These are phyloP conservation scores for Myrmophylax atrothorax DNA, from an alignment of 2,113 vertebrate genomes.

Conservation along the genomic window DNA sequence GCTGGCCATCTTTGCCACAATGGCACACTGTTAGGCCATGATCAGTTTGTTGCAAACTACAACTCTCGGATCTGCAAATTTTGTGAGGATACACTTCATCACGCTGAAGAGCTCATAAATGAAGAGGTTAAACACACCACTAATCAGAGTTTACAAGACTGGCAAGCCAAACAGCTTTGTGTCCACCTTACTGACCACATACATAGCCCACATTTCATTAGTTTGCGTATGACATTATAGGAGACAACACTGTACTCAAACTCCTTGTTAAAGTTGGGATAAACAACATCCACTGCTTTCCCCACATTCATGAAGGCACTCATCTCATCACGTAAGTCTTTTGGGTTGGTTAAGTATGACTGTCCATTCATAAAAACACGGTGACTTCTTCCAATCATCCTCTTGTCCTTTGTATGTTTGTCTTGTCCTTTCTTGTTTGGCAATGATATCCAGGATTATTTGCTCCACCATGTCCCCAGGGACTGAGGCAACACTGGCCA, in stretches of 20 bases:
- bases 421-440: background rate
- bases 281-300: background rate
- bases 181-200: background rate
- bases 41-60: background rate
- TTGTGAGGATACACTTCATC: background rate
- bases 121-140: background rate
- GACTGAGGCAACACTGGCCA: background rate
- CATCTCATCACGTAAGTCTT: background rate
- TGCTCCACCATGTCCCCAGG: background rate
- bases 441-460: background rate
- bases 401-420: background rate
- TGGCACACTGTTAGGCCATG: background rate
- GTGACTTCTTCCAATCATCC: background rate
- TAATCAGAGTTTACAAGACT: accelerated
- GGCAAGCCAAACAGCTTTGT: background rate
- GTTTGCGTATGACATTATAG: background rate
- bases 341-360: background rate
- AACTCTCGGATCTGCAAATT: background rate
- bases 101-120: background rate
- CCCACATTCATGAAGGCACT: background rate
- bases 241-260: background rate
- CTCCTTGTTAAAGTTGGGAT: background rate
- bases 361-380: background rate
- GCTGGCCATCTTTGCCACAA: background rate
- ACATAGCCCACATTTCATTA: background rate